Evolutionary conservation across 2,888 invertebrate genomes (phyloP).

Genomic region (Operophtera brumata): DNA sequence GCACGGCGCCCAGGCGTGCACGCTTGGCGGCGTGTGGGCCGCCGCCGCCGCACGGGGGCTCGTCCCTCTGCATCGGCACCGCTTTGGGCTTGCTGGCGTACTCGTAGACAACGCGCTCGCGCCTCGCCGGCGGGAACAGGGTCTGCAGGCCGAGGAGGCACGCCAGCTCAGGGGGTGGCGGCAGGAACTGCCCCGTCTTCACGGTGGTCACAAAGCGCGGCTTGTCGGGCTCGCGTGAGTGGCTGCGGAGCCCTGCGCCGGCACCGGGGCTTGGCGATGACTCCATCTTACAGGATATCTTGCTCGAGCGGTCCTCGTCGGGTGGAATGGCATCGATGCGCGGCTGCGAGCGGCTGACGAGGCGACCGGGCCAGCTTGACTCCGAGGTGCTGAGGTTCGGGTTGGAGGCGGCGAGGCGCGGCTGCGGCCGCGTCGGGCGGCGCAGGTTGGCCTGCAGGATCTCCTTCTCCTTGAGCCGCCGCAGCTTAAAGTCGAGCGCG

Average conservation of each 20-base stretch:
- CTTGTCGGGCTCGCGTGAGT: constrained; percentile 49
- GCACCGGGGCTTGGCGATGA: constrained; percentile 38
- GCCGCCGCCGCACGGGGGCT: too few relatives aligned
- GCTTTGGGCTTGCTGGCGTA: constrained; percentile 84
- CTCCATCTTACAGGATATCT: neutral
- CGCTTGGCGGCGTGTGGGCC: constrained; percentile 36
- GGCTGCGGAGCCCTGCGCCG: constrained; percentile 36
- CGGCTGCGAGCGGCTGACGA: constrained; percentile 50
- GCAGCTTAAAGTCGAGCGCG: constrained; percentile 86
- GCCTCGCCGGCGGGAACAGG: constrained; percentile 53
- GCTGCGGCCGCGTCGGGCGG: constrained; percentile 50
- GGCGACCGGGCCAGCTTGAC: neutral
- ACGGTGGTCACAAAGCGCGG: constrained; percentile 91
- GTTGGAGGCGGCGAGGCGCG: constrained; percentile 60
- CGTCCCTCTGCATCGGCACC: constrained; percentile 37
- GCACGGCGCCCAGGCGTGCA: neutral
- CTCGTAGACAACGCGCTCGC: constrained; percentile 79
- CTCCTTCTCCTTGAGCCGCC: constrained; percentile 84
- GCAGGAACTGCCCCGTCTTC: constrained; percentile 87
- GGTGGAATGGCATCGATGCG: constrained; percentile 46
- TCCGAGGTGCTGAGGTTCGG: constrained; percentile 81
- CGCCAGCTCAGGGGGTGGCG: constrained; percentile 88
- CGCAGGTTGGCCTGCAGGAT: constrained; percentile 58
- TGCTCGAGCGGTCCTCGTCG: constrained; percentile 20
- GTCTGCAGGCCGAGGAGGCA: constrained; percentile 81